Evolutionary conservation across 2,797 vertebrate species (phyloP).

Genomic region (Xiphorhynchus erythropygius): DNA sequence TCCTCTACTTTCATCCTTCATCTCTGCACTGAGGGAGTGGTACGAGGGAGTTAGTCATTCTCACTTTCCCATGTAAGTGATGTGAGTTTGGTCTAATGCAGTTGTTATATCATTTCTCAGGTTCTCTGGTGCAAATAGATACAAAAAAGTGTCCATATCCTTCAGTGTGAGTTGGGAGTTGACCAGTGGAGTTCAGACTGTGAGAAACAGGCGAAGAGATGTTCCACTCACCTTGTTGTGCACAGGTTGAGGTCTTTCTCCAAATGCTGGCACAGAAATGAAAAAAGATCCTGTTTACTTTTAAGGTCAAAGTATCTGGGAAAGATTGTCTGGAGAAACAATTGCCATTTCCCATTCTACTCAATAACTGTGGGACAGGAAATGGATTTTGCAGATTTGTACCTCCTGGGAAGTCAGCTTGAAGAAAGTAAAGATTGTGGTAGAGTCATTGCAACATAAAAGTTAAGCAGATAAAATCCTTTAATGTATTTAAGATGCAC

Average conservation of each 20-base stretch:
- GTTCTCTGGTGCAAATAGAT: not conserved
- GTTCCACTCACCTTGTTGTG: not conserved
- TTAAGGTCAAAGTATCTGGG: not conserved
- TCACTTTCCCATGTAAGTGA: not conserved
- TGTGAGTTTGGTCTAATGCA: not conserved
- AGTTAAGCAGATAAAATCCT: not conserved
- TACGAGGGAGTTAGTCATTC: not conserved
- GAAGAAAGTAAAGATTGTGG: not conserved
- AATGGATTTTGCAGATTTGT: conserved; percentile 14
- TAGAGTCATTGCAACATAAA: not conserved
- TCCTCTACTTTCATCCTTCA: not conserved
- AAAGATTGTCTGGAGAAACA: not conserved
- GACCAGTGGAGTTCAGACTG: not conserved
- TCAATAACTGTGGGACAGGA: not conserved
- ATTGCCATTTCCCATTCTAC: not conserved
- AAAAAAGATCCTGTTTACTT: conserved; percentile 7
- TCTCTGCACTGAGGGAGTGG: not conserved
- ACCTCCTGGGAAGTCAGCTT: not conserved
- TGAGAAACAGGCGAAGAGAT: not conserved
- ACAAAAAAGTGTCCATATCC: rapidly evolving
- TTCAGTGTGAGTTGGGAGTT: not conserved
- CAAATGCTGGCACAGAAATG: not conserved
- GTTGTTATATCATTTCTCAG: not conserved
- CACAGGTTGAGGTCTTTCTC: not conserved
- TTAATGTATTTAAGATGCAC: not conserved